phyloP scores from a whole-genome alignment of 2,797 vertebrate genomes.

The Poecilia gillii region DNA sequence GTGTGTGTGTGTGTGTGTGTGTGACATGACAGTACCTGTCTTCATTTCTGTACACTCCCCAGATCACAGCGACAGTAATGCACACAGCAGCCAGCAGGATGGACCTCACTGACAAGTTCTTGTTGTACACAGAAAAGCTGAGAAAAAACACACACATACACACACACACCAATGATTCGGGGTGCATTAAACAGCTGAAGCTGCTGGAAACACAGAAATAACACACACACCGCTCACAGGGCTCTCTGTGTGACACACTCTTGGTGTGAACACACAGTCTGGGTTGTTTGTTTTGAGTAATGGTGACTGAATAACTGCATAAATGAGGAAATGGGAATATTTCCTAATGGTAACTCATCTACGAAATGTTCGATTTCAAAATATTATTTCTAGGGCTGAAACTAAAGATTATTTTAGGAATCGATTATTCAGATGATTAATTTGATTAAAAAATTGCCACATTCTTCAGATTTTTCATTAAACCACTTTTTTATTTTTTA shows the following conservation, averaged over 20 bases:
- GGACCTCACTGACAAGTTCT: slow-evolving; percentile 84
- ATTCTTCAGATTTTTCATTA: too few species aligned
- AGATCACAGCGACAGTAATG: slow-evolving; percentile 84
- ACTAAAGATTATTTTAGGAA: too few species aligned
- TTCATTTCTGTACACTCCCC: slow-evolving; percentile 94
- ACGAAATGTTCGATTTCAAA: background rate
- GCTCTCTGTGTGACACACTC: background rate
- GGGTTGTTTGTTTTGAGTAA: background rate
- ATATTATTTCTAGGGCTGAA: background rate
- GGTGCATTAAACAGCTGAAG: background rate
- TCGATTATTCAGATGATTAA: too few species aligned
- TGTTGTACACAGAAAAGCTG: slow-evolving; percentile 82
- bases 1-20: background rate
- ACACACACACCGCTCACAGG: background rate
- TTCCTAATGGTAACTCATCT: background rate
- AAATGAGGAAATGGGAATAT: background rate
- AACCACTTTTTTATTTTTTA: too few species aligned
- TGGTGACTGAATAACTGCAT: background rate
- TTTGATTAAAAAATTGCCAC: too few species aligned
- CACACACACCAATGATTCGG: background rate
- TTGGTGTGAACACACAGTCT: background rate
- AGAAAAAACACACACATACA: slow-evolving; percentile 25
- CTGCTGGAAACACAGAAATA: background rate
- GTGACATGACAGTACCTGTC: slow-evolving; percentile 83
- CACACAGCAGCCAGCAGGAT: slow-evolving; percentile 87